These are phyloP conservation scores for Microctenopoma steveboyesi DNA, from an alignment of 2,797 vertebrate species.

Conservation along the genomic window DNA sequence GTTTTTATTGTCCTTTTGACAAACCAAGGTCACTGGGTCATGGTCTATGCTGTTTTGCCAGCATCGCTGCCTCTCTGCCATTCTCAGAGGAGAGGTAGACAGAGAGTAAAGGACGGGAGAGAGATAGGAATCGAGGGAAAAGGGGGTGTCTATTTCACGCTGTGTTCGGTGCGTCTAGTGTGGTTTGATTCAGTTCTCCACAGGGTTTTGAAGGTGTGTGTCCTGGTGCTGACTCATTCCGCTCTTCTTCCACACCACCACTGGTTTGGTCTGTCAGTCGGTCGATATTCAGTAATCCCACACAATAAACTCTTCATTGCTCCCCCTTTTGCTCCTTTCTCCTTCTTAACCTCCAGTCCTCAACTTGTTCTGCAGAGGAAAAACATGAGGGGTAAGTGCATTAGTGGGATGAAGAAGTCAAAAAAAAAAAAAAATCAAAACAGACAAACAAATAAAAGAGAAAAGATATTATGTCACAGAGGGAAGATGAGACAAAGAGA, in stretches of 20 bases:
- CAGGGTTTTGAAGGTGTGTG: slow-evolving; percentile 51
- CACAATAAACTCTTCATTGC: slow-evolving; percentile 62
- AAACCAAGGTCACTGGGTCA: slow-evolving; percentile 12
- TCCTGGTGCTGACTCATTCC: slow-evolving; percentile 68
- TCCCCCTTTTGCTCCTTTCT: slow-evolving; percentile 17
- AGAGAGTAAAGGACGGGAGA: slow-evolving; percentile 27
- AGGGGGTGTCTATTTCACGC: slow-evolving; percentile 40
- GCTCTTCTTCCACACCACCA: slow-evolving; percentile 38
- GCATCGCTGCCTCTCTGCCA: slow-evolving; percentile 13
- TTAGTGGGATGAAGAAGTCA: slow-evolving; percentile 30
- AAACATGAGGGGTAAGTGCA: slow-evolving; percentile 24
- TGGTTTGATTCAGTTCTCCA: slow-evolving; percentile 47
- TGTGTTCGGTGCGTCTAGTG: slow-evolving; percentile 59
- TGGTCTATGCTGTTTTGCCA: slow-evolving; percentile 20
- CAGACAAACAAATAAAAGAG: slow-evolving; percentile 28
- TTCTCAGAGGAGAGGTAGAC: slow-evolving; percentile 44
- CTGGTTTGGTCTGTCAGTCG: slow-evolving; percentile 44
- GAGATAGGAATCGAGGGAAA: slow-evolving; percentile 13
- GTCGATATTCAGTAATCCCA: slow-evolving; percentile 68
- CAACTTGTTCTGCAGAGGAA: slow-evolving; percentile 78
- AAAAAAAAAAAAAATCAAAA: slow-evolving; percentile 21
- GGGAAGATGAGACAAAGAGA: slow-evolving; percentile 27
- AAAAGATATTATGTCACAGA: slow-evolving; percentile 36
- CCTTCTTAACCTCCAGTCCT: slow-evolving; percentile 78
- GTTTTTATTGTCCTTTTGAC: slow-evolving; percentile 23